These are phyloP conservation scores for Centropristis striata DNA, from an alignment of 2,113 vertebrate species.

Conservation along the genomic window DNA sequence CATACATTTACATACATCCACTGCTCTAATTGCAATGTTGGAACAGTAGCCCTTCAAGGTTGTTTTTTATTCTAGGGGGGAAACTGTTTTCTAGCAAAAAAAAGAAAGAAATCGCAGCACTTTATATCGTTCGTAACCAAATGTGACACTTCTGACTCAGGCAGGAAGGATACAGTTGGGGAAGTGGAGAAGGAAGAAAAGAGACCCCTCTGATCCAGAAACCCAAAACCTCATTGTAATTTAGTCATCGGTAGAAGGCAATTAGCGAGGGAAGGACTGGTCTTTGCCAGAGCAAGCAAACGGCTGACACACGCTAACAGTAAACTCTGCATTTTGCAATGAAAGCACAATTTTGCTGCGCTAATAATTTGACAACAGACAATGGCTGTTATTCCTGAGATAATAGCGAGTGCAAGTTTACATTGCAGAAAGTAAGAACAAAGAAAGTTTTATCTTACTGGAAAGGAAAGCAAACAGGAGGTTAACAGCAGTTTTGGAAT, in stretches of 20 bases:
- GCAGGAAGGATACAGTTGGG: slow-evolving; percentile 66
- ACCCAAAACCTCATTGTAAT: slow-evolving; percentile 74
- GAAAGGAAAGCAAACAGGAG: slow-evolving; percentile 19
- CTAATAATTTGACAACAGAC: slow-evolving; percentile 58
- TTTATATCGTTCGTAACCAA: slow-evolving; percentile 54
- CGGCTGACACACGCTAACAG: slow-evolving; percentile 43
- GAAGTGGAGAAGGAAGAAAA: slow-evolving; percentile 49
- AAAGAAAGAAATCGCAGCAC: slow-evolving; percentile 12
- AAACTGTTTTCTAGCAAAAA: slow-evolving; percentile 52
- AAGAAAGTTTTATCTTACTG: slow-evolving; percentile 6
- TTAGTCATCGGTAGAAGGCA: slow-evolving; percentile 73
- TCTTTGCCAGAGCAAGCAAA: slow-evolving; percentile 73
- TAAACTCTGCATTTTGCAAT: slow-evolving; percentile 33
- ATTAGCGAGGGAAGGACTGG: slow-evolving; percentile 65
- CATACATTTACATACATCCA: slow-evolving; percentile 32
- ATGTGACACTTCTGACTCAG: slow-evolving; percentile 65
- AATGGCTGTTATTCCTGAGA: slow-evolving; percentile 22
- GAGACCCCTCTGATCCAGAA: slow-evolving; percentile 61
- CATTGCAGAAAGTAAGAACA: slow-evolving; percentile 26
- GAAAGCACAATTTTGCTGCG: slow-evolving; percentile 33
- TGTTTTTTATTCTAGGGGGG: not conserved
- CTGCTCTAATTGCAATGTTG: slow-evolving; percentile 42
- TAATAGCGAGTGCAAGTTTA: slow-evolving; percentile 57
- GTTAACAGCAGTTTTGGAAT: slow-evolving; percentile 1
- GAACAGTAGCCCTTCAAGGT: slow-evolving; percentile 56